phyloP scores from a whole-genome alignment of 2,888 invertebrate species.

The Oscheius sp. region DNA sequence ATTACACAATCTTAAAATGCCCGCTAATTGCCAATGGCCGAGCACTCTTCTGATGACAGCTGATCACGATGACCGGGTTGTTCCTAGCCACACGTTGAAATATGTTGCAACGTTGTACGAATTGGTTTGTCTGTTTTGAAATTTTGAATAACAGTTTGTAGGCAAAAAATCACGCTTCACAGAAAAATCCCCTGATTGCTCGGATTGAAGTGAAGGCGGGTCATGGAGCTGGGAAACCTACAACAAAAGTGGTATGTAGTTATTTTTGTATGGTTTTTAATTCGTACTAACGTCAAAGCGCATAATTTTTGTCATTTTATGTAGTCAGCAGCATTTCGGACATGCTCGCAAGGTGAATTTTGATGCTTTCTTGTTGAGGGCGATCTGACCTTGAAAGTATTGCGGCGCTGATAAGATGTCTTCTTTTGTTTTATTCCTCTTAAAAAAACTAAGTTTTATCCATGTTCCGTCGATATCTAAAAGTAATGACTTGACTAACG shows the following conservation, averaged over 20 bases:
- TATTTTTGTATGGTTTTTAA: no score
- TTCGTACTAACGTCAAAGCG: no score
- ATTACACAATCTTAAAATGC: conserved; percentile 24
- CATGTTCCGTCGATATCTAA: no score
- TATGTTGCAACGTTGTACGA: conserved; percentile 91
- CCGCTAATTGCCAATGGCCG: conserved; percentile 24
- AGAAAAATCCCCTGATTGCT: conserved; percentile 77
- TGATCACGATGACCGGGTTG: conserved; percentile 78
- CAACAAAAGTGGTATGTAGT: conserved; percentile 83
- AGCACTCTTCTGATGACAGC: conserved; percentile 37
- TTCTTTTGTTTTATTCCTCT: no score
- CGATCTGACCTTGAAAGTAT: no score
- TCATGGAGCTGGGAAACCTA: conserved; percentile 96
- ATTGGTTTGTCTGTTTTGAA: conserved; percentile 69
- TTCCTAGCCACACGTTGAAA: conserved; percentile 95
- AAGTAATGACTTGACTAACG: no score
- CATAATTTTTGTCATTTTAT: no score
- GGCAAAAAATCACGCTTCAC: conserved; percentile 33
- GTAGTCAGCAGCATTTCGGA: no score
- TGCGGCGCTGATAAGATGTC: no score
- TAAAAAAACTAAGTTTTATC: no score
- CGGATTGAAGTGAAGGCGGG: conserved; percentile 94
- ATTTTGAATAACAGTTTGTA: background rate
- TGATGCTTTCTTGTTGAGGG: no score
- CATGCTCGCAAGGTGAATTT: no score